Evolutionary conservation across 2,888 invertebrate species (phyloP), one percentile per base, ranked within the genome.

Genomic region (Archips crataeganus): DNA sequence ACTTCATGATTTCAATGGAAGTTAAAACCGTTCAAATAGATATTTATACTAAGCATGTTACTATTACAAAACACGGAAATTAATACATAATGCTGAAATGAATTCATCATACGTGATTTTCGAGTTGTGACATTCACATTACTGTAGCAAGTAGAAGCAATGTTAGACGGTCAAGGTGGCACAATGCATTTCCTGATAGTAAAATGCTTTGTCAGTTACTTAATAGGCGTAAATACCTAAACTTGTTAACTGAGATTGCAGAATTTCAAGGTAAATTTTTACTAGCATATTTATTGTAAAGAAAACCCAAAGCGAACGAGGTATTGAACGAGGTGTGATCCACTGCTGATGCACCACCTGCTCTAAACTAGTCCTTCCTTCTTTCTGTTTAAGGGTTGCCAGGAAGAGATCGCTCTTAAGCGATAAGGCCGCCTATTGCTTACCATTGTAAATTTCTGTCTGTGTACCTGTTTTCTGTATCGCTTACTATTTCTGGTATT

Each of bases 91-190:
- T 36, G 45, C 15, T 23, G 51, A 65, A 74, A 65, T 57, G 54
- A 59, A 57, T 11, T 65, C 54, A 67, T 69, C 77, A 77, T 75
- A 81, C 81, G 79, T 79, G 81, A 75, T 74, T 71, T 65, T 74
- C 68, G 64, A 67, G 60, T 69, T 76, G 70, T 75, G 76, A 79
- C 76, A 80, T 74, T 75, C 69, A 78, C 76, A 77, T 75, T 75
- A 70, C 60, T 70, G 49, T 47, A 77, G 68, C 62, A 73, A 75
- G 68, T 71, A 57, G 66, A 74, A 73, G 76, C 76, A 68, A 71
- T 75, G 77, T 71, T 76, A 69, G 62, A 74, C 76, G 77, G 79
- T 71, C 81, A 81, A 81, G 80, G 81, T 78, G 47, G 57, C 63
- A 63, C 62, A 47, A 68, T 49, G 64, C 61, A 69, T 64, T 74